A percentile compares a stretch with the other conserved stretches of the same genome.
phyloP scores from a whole-genome alignment of 1,140 invertebrate species.

The Nixonia krombeini region DNA sequence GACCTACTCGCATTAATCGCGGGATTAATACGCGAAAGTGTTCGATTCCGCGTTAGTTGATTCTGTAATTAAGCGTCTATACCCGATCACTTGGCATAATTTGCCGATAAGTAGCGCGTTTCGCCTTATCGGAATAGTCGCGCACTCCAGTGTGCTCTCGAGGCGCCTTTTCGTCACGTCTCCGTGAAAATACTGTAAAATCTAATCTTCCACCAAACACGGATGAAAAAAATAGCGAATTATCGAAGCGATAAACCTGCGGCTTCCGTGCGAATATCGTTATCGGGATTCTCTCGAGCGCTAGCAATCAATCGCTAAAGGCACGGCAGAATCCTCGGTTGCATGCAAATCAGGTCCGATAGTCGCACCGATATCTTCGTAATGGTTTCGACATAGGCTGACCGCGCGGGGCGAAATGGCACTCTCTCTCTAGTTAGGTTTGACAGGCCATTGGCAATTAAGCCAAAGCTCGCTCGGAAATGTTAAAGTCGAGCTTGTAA shows the following conservation, averaged over 20 bases:
- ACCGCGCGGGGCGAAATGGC: conserved; percentile 1
- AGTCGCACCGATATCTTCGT: conserved; percentile 13
- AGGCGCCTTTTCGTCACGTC: too few species aligned
- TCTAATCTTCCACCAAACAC: background rate
- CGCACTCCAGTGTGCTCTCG: too few species aligned
- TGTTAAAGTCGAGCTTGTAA: too few species aligned
- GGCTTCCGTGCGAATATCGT: conserved; percentile 24
- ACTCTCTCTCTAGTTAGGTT: too few species aligned
- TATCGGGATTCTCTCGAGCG: conserved; percentile 32
- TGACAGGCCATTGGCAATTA: too few species aligned
- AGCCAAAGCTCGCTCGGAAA: background rate
- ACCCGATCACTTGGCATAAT: conserved; percentile 37
- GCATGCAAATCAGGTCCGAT: conserved; percentile 28
- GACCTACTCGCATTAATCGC: too few species aligned
- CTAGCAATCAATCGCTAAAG: conserved; percentile 9
- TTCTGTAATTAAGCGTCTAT: too few species aligned
- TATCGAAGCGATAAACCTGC: too few species aligned
- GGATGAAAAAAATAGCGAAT: too few species aligned
- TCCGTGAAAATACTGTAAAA: conserved; percentile 27
- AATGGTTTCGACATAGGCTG: conserved; percentile 19
- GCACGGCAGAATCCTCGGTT: conserved; percentile 7
- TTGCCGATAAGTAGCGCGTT: conserved; percentile 28
- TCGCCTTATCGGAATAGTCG: too few species aligned
- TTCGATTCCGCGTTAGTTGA: too few species aligned
- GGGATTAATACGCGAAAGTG: too few species aligned